phyloP scores from a whole-genome alignment of 2,113 vertebrate species.

The Lates calcarifer region DNA sequence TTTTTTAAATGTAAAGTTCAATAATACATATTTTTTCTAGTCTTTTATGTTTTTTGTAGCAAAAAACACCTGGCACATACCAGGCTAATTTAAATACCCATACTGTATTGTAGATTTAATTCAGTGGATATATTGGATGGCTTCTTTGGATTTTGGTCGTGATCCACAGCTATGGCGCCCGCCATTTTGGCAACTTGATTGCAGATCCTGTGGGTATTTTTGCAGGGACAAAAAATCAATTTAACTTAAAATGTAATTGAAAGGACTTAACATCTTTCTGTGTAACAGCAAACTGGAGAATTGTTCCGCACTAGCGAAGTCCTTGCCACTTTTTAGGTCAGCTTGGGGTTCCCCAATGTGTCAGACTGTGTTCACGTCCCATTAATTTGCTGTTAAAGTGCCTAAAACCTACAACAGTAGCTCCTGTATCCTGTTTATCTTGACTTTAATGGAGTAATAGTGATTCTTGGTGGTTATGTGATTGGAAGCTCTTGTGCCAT shows the following conservation, averaged over 20 bases:
- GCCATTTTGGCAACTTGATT: neutral
- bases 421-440: constrained; percentile 18
- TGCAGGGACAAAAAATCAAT: constrained; percentile 10
- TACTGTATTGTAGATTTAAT: neutral
- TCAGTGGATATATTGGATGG: neutral
- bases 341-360: constrained; percentile 32
- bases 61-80: no score
- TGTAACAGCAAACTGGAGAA: constrained; percentile 18
- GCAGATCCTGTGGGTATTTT: neutral
- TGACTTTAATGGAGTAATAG: neutral
- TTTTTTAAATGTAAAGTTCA: neutral
- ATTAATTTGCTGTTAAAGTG: constrained; percentile 33
- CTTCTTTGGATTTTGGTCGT: neutral
- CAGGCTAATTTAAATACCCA: neutral
- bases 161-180: neutral
- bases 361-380: constrained; percentile 53
- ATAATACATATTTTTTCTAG: neutral
- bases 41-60: neutral
- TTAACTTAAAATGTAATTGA: constrained; percentile 7
- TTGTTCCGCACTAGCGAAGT: constrained; percentile 26
- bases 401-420: constrained; percentile 31
- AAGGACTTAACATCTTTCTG: neutral
- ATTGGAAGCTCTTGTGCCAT: constrained; percentile 9
- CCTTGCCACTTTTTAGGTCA: constrained; percentile 49
- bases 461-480: constrained; percentile 4